Evolutionary conservation across 2,888 invertebrate species (phyloP).

Genomic region (Stegana nigrithorax): DNA sequence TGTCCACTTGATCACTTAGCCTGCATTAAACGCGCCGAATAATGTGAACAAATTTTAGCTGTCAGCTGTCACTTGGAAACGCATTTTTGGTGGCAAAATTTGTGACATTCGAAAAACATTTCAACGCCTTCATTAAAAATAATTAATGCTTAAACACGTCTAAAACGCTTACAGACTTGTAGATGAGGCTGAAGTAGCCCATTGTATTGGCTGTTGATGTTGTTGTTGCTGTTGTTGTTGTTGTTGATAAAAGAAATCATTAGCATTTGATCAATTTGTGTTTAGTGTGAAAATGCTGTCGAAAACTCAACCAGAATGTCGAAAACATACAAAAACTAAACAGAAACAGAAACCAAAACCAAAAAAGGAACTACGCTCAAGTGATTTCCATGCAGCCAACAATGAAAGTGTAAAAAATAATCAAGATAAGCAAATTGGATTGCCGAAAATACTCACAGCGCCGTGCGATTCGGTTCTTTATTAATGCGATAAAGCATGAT

Average conservation of each 20-base stretch:
- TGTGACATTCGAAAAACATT: constrained; percentile 46
- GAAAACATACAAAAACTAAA: constrained; percentile 40
- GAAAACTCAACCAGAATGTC: constrained; percentile 37
- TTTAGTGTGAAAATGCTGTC: constrained; percentile 52
- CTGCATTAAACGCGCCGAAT: background rate
- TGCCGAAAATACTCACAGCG: constrained; percentile 59
- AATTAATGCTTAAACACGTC: constrained; percentile 61
- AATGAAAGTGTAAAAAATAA: constrained; percentile 29
- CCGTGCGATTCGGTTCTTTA: constrained; percentile 53
- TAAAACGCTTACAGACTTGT: constrained; percentile 22
- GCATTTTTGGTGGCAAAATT: constrained; percentile 35
- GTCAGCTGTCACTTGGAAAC: constrained; percentile 41
- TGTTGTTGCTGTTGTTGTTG: constrained; percentile 11
- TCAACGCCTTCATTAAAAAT: constrained; percentile 61
- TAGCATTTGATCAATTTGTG: constrained; percentile 58
- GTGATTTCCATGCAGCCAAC: constrained; percentile 46
- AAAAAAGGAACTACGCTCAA: constrained; percentile 59
- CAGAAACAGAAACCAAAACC: constrained; percentile 39
- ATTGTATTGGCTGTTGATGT: constrained; percentile 7
- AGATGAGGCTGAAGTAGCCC: background rate
- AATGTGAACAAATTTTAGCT: constrained; percentile 39
- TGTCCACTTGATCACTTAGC: constrained; percentile 25
- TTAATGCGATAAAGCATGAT: constrained; percentile 58
- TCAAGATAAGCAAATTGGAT: constrained; percentile 57
- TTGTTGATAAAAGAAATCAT: constrained; percentile 42